A percentile compares a stretch with the other conserved stretches of the same genome.
phyloP scores from a whole-genome alignment of 2,888 invertebrate species.

The Hydropsyche betteni region DNA sequence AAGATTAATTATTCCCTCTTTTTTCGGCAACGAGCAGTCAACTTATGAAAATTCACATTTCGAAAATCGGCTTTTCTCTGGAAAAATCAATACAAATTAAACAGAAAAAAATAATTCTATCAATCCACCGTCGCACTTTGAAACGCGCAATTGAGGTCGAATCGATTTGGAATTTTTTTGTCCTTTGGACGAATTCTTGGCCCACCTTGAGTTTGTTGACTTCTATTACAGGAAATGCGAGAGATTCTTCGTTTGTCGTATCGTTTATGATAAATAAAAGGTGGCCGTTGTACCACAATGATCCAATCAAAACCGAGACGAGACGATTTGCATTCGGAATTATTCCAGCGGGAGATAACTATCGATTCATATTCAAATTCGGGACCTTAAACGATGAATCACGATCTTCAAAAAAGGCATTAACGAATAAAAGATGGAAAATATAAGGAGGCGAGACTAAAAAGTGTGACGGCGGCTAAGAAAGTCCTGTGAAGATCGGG shows the following conservation, averaged over 20 bases:
- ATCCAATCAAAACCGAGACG: conserved; percentile 19
- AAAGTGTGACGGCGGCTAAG: neutral
- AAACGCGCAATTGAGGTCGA: neutral
- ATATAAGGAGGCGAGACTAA: neutral
- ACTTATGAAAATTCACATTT: conserved; percentile 7
- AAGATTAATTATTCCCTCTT: conserved; percentile 12
- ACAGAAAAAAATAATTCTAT: no score
- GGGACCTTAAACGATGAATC: conserved; percentile 18
- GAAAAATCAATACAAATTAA: neutral
- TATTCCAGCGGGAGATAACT: conserved; percentile 15
- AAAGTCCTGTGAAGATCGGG: neutral
- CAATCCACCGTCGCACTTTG: neutral
- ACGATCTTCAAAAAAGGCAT: conserved; percentile 4
- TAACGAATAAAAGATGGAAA: neutral
- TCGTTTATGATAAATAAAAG: conserved; percentile 3
- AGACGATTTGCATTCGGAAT: conserved; percentile 23
- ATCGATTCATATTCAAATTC: conserved; percentile 27
- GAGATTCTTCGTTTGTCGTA: conserved; percentile 39
- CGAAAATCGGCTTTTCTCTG: neutral
- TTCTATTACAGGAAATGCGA: conserved; percentile 45
- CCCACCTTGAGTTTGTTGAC: conserved; percentile 31
- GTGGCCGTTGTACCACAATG: conserved; percentile 4
- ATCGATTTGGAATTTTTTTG: conserved; percentile 1
- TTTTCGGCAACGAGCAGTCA: neutral
- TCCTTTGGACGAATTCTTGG: neutral